A percentile compares a stretch with the other conserved stretches of the same genome.
These are phyloP conservation scores for Dyspetes luteomarginatus DNA, from an alignment of 2,888 invertebrate genomes.

Conservation along the genomic window DNA sequence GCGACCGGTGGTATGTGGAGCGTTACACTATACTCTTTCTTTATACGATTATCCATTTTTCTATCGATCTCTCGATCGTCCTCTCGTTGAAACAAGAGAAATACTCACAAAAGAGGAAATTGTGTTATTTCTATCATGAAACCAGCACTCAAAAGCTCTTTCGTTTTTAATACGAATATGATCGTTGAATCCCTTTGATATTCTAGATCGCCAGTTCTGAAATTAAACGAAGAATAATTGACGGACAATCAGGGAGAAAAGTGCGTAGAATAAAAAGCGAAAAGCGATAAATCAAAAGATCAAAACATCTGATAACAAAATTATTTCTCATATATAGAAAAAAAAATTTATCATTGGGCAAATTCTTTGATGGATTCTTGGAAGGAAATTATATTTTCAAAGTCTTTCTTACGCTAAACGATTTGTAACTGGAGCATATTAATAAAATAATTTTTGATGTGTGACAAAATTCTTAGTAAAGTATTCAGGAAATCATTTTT, in stretches of 20 bases:
- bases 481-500: too few relatives aligned
- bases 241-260: neutral
- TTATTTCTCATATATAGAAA: too few relatives aligned
- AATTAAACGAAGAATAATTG: neutral
- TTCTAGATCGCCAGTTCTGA: constrained; percentile 18
- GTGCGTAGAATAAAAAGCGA: neutral
- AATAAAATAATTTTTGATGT: too few relatives aligned
- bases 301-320: too few relatives aligned
- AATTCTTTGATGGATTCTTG: too few relatives aligned
- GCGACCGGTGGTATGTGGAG: neutral
- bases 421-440: too few relatives aligned
- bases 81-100: constrained; percentile 32
- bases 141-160: constrained; percentile 20
- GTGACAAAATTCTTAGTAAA: too few relatives aligned
- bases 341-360: too few relatives aligned
- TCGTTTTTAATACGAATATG: neutral
- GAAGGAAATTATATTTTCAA: too few relatives aligned
- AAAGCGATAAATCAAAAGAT: too few relatives aligned
- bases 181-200: constrained; percentile 5
- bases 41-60: neutral
- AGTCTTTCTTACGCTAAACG: too few relatives aligned
- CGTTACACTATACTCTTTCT: neutral
- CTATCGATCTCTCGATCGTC: constrained; percentile 24
- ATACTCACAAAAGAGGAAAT: constrained; percentile 5
- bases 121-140: constrained; percentile 54